phyloP scores from a whole-genome alignment of 2,888 invertebrate species.

The Osedax fenrisi region DNA sequence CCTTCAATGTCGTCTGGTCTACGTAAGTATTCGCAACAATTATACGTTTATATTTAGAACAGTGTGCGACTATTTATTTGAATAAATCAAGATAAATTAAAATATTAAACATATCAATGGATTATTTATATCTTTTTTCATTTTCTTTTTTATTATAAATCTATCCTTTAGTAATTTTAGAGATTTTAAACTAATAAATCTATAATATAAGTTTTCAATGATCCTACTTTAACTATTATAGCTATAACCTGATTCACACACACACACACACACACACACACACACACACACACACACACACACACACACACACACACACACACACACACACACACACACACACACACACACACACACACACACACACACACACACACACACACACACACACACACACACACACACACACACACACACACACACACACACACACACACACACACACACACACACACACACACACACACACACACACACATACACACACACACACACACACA shows the following conservation, averaged over 20 bases:
- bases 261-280: neutral
- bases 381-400: neutral
- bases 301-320: neutral
- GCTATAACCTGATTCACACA: neutral
- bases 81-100: too few species aligned
- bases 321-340: neutral
- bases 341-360: neutral
- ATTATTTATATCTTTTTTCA: too few species aligned
- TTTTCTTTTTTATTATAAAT: too few species aligned
- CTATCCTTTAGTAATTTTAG: too few species aligned
- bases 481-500: neutral
- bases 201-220: too few species aligned
- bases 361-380: neutral
- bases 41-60: too few species aligned
- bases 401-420: neutral
- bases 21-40: too few species aligned
- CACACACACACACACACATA: neutral
- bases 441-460: neutral
- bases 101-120: too few species aligned
- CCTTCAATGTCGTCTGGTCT: too few species aligned
- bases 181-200: too few species aligned
- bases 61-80: too few species aligned
- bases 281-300: neutral
- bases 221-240: too few species aligned
- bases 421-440: neutral